phyloP scores from a whole-genome alignment of 2,113 vertebrate species.

The Tichodroma muraria region DNA sequence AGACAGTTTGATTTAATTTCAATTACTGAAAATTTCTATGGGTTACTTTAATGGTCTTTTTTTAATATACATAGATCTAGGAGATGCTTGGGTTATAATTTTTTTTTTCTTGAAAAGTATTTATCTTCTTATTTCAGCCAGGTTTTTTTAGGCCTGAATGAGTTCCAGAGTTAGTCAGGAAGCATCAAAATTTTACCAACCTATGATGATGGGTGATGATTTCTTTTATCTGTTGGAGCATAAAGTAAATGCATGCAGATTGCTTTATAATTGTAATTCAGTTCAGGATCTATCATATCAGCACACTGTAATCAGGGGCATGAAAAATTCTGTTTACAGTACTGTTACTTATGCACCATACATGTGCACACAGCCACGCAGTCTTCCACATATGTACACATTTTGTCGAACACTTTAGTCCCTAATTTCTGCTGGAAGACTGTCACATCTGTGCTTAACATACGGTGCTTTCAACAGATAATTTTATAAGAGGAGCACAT shows the following conservation, averaged over 20 bases:
- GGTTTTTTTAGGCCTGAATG: not conserved
- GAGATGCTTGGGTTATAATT: not conserved
- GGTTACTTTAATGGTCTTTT: not conserved
- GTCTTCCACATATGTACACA: not conserved
- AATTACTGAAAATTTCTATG: not conserved
- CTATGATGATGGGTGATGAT: not conserved
- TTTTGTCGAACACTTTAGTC: not conserved
- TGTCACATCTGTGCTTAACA: not conserved
- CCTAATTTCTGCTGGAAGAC: not conserved
- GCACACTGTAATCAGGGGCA: not conserved
- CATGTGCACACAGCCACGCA: not conserved
- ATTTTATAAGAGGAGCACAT: not conserved
- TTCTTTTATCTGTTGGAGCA: not conserved
- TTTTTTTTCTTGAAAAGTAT: not conserved
- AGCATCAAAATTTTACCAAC: not conserved
- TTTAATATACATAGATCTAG: not conserved
- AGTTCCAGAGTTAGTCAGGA: not conserved
- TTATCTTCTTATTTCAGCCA: not conserved
- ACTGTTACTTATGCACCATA: not conserved
- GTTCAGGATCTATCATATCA: not conserved
- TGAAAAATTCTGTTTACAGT: not conserved
- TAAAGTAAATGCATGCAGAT: not conserved
- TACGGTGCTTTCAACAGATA: not conserved
- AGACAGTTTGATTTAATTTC: not conserved
- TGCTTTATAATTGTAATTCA: not conserved